Evolutionary conservation across 1,140 invertebrate genomes (phyloP), one percentile per base, ranked within the genome.

Genomic region (Aphis gossypii): DNA sequence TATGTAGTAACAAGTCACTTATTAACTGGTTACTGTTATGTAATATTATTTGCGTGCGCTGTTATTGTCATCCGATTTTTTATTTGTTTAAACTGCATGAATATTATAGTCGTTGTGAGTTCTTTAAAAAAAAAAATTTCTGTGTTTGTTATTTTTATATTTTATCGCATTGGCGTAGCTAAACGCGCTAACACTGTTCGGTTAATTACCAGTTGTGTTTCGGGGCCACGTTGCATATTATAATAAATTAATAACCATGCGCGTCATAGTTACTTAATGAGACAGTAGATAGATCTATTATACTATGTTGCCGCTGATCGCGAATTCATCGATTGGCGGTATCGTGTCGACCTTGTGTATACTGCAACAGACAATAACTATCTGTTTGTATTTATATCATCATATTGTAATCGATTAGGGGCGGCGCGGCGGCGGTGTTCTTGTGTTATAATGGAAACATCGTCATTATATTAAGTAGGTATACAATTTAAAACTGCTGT

Each of bases 151-250:
- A 60, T 60, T 38, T 60, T 44, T 46, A 84, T 44, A 41, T 25
- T 84, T 84, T 84, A 84, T 84, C 83, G 83, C 41, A 84, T 38
- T 44, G 21, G 41, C 38, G 83, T 84, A 23, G 38, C 83, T 44
- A 44, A 84, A 84, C 76, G 76, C 35, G 60, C 9, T 6, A 23
- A 23, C 83, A 38, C 82, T 44, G 41, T 44, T 84, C 83, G 21
- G 83, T 84, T 84, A 84, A 84, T 84, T 84, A 41, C 83, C 83
- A 84, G 38, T 84, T 84, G 83, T 84, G 41, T 84, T 84, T 84
- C 38, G 83, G 35, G 38, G 83, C 83, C 83, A 25, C 83, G 83
- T 84, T 23, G 38, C 30, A 76, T 76, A n/a, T 76, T 76, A n/a
- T 76, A 14, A 76, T 76, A 76, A 76, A 76, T 76, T 76, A 76